These are phyloP conservation scores for Metridium senile DNA, from an alignment of 92 coral and sea anemone genomes.

Conservation along the genomic window DNA sequence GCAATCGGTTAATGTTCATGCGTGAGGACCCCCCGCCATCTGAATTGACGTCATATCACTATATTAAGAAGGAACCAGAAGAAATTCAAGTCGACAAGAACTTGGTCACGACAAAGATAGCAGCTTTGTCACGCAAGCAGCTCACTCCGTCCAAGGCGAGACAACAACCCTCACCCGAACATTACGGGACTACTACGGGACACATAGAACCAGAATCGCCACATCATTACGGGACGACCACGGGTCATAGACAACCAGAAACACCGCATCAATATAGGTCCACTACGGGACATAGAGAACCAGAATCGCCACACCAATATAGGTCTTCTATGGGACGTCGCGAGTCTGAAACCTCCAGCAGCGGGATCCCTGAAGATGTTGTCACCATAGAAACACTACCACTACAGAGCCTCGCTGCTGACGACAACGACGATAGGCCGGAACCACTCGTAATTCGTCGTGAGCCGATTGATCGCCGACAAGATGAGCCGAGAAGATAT, in stretches of 20 bases:
- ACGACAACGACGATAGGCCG: constrained; percentile 16
- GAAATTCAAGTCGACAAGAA: constrained; percentile 27
- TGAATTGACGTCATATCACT: neutral
- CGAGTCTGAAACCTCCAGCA: constrained; percentile 17
- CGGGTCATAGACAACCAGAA: constrained; percentile 1
- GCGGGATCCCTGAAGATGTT: constrained; percentile 25
- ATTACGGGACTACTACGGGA: too few relatives aligned
- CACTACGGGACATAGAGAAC: neutral
- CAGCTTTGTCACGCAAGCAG: constrained; percentile 59
- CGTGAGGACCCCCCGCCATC: neutral
- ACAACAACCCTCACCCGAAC: too few relatives aligned
- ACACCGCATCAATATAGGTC: too few relatives aligned
- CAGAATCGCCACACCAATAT: neutral
- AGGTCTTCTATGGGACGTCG: neutral
- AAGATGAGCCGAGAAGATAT: constrained; percentile 25
- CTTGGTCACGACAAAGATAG: constrained; percentile 64
- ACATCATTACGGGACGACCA: neutral
- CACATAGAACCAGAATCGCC: neutral
- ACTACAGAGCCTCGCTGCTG: constrained; percentile 37
- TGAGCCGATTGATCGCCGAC: constrained; percentile 31
- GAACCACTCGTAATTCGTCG: constrained; percentile 40
- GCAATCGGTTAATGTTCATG: neutral
- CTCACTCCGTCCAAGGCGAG: constrained; percentile 12
- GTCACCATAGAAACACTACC: constrained; percentile 45
- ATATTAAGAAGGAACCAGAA: constrained; percentile 12